These are phyloP conservation scores for Tetragonisca angustula DNA, from an alignment of 2,888 invertebrate genomes.

Conservation along the genomic window DNA sequence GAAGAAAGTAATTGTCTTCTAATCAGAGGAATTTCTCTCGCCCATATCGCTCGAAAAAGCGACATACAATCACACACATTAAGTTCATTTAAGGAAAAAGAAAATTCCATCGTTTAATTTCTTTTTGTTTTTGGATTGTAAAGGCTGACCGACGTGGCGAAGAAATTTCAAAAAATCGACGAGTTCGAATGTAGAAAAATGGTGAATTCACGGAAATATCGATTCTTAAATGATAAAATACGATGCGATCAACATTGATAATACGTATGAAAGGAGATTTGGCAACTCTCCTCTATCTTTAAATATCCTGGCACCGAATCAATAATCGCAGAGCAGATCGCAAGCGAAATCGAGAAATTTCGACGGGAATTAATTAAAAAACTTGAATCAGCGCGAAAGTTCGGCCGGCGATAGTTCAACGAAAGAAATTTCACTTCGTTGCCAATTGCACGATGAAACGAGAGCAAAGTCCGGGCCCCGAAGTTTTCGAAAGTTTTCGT, in stretches of 20 bases:
- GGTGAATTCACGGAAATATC: not conserved
- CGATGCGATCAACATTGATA: not conserved
- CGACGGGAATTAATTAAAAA: not conserved
- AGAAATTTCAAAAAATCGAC: not conserved
- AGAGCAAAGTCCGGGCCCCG: not conserved
- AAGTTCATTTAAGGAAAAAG: not conserved
- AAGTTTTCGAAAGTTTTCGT: not conserved
- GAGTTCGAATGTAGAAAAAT: not conserved
- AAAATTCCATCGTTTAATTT: not conserved
- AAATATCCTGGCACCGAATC: not conserved
- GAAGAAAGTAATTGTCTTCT: conserved; percentile 15
- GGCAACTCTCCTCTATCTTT: not conserved
- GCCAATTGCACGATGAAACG: conserved; percentile 1
- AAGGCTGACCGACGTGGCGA: no score
- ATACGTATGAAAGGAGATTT: not conserved
- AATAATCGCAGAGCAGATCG: not conserved
- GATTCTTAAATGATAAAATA: not conserved
- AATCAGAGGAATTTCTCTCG: not conserved
- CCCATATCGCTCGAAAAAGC: not conserved
- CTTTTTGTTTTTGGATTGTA: no score
- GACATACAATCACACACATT: not conserved
- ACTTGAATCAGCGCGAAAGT: not conserved
- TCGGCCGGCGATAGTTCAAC: not conserved
- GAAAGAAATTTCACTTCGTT: conserved; percentile 11
- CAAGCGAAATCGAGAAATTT: not conserved